Base-by-base conservation (phyloP, 2,888 invertebrate species). In the Lasiommata megera region DNA sequence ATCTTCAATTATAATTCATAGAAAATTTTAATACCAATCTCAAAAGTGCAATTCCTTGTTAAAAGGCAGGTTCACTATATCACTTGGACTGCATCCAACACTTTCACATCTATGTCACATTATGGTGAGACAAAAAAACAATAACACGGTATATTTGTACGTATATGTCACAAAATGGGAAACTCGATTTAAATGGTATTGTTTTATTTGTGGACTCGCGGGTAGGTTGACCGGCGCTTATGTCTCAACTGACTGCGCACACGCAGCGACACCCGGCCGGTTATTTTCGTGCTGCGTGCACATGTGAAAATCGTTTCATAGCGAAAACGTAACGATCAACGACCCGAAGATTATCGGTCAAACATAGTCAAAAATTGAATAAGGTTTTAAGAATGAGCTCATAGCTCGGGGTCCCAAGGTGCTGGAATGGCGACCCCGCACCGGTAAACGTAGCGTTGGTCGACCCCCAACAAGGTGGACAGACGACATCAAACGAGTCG, bases 241-340 rank as follows among this genome's bases (percentile, higher is more conserved):
- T 62, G 54, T 66, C 58, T 57, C 61, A 54, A 76, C 77, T 76
- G 76, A 68, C 67, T 54, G 67, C 72, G 67, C 68, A 62, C 58
- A 65, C 68, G 73, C 72, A 70, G 77, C 84, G 78, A 76, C 79
- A 79, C 89, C 89, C 89, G 87, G 90, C 80, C 76, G 74, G 81
- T 83, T 90, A 90, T 89, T 89, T 89, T 85, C 65, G 88, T 88
- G 84, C 89, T 88, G 81, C 80, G 82, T 52, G 82, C 83, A 83
- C 79, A 84, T 75, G 86, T 80, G 84, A 88, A 86, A 87, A 82
- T 83, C 77, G 81, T 79, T 83, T 84, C 81, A 83, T 82, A 84
- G 84, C 80, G 82, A 84, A 88, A 88, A 86, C 85, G 86, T 84
- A 79, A 90, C 90, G 90, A 89, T 88, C 88, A 88, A 83, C 87